Evolutionary conservation across 2,888 invertebrate species (phyloP), one percentile per base, ranked within the genome.

Genomic region (Ormyrus thymus): DNA sequence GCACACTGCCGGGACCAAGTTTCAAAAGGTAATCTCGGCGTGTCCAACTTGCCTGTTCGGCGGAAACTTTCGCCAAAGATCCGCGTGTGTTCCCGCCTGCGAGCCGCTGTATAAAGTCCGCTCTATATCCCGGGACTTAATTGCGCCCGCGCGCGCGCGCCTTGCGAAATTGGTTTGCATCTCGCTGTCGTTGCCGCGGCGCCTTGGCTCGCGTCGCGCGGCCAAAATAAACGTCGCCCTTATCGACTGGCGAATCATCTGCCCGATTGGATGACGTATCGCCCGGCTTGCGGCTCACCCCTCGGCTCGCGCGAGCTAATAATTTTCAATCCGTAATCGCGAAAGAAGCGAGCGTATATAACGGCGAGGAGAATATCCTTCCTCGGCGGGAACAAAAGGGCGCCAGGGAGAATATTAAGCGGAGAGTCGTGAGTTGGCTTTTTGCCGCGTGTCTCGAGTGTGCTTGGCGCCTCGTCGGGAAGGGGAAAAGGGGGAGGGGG

Each of bases 61-160:
- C 29, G 29, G 73, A 68, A 76, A 76, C 75, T 71, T 70, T 10
- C n/a, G 13, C 53, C 50, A 66, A 75, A 75, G 70, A 75, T 75
- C 66, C 72, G n/a, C n/a, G 59, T 15, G 8, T 50, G 59, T 10
- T 6, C 58, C 48, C 50, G 50, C n/a, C 6, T 45, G 13, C 50
- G 13, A 29, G 29, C 2, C 29, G 29, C 4, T 29, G 4, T 4
- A 29, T 29, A 29, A 29, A 29, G 29, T 29, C 29, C 29, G 4
- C 29, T 29, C 29, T 29, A 29, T 29, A 29, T 29, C 3, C 29
- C 29, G 29, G 29, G 4, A 29, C 3, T 29, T 29, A 0, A 10
- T 9, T 7, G 58, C 48, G 43, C 43, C n/a, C 7, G 59, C 9
- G 13, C 7, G n/a, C 29, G 50, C 8, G 11, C 15, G 29, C 15